Percentiles rank a stretch among this genome's conserved stretches.
These are phyloP conservation scores for Cyprinus carpio DNA, from an alignment of 2,113 vertebrate genomes.

Conservation along the genomic window DNA sequence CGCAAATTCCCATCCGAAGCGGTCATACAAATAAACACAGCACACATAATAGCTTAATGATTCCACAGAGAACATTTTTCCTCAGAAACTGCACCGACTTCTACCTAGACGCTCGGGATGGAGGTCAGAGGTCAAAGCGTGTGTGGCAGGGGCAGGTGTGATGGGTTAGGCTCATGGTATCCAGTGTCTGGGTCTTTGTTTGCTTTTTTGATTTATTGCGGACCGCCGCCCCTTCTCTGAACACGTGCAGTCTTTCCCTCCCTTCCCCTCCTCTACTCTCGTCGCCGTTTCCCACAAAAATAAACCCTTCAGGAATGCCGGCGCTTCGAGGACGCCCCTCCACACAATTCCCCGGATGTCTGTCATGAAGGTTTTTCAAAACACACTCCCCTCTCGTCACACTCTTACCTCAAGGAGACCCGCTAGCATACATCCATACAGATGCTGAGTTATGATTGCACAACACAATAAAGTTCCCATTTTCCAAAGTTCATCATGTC, in stretches of 20 bases:
- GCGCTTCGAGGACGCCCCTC: constrained; percentile 53
- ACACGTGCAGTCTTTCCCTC: constrained; percentile 64
- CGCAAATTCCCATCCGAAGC: constrained; percentile 2
- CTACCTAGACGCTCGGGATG: constrained; percentile 58
- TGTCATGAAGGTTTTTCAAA: constrained; percentile 55
- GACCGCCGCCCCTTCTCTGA: constrained; percentile 63
- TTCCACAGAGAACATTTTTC: constrained; percentile 7
- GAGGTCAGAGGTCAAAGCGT: constrained; percentile 53
- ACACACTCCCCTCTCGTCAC: constrained; percentile 63
- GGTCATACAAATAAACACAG: constrained; percentile 40
- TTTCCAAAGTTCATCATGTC: constrained; percentile 12
- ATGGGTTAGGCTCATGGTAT: constrained; percentile 60
- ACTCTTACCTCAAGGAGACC: constrained; percentile 47
- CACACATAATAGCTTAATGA: constrained; percentile 24
- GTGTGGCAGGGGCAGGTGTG: constrained; percentile 76
- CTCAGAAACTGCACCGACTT: constrained; percentile 3
- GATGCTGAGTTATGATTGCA: constrained; percentile 29
- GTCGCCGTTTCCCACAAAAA: constrained; percentile 74
- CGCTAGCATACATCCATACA: not conserved
- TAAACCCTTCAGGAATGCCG: constrained; percentile 73
- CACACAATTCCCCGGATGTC: constrained; percentile 59
- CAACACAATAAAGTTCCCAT: constrained; percentile 3
- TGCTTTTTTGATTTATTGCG: constrained; percentile 75
- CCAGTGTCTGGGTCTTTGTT: constrained; percentile 70
- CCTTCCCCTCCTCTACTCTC: constrained; percentile 56